phyloP scores from a whole-genome alignment of 1,140 invertebrate genomes.

The Helicoverpa zea region DNA sequence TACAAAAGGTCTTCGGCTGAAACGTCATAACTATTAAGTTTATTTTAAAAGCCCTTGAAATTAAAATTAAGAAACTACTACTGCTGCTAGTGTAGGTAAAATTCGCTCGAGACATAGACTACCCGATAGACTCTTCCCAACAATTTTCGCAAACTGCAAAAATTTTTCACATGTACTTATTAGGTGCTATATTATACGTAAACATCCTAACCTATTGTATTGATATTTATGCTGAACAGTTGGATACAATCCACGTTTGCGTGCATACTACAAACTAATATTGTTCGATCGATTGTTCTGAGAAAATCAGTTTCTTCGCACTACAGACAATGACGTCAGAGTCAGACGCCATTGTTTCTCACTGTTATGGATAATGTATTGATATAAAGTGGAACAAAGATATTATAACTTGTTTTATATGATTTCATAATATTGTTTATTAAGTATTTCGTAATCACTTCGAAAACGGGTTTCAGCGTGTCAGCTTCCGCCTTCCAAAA shows the following conservation, averaged over 20 bases:
- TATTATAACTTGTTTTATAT: not conserved
- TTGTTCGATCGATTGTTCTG: conserved; percentile 9
- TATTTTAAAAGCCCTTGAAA: too few relatives aligned
- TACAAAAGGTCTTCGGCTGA: not conserved
- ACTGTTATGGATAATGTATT: conserved; percentile 1
- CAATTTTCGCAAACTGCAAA: too few relatives aligned
- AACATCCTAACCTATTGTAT: conserved; percentile 13
- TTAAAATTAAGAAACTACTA: too few relatives aligned
- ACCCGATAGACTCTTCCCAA: too few relatives aligned
- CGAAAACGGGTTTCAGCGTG: too few relatives aligned
- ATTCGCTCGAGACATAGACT: too few relatives aligned
- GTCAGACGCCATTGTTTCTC: conserved; percentile 1
- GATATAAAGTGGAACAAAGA: not conserved
- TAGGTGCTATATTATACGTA: not conserved
- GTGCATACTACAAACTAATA: conserved; percentile 5
- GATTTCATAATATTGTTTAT: not conserved
- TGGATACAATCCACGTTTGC: conserved; percentile 13
- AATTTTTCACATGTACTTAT: not conserved
- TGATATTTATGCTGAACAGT: conserved; percentile 7
- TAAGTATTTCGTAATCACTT: too few relatives aligned
- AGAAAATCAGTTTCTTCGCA: conserved; percentile 17
- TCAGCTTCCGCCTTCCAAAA: too few relatives aligned
- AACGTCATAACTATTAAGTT: too few relatives aligned
- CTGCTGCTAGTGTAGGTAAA: too few relatives aligned
- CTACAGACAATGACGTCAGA: not conserved